Evolutionary conservation across 2,888 invertebrate genomes (phyloP).

Genomic region (Tetragonula carbonaria): DNA sequence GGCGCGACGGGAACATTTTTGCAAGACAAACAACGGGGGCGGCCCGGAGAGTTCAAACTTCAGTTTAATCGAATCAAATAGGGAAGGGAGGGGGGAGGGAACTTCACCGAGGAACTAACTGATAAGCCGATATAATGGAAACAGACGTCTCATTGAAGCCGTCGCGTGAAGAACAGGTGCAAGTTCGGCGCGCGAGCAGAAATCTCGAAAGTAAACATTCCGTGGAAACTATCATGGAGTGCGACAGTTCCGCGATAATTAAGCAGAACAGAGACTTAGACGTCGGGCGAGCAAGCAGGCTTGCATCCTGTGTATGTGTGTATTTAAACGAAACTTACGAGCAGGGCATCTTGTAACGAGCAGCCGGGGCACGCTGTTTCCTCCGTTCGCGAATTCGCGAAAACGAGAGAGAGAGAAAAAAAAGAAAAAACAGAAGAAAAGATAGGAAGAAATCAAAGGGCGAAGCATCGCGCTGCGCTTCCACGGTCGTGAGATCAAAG

Average conservation of each 20-base stretch:
- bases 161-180: background rate
- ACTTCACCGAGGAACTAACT: background rate
- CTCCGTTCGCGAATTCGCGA: background rate
- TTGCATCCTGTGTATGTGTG: background rate
- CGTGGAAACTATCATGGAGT: background rate
- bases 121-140: background rate
- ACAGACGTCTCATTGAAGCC: background rate
- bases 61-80: background rate
- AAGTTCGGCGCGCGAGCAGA: background rate
- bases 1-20: background rate
- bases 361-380: background rate
- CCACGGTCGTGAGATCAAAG: conserved; percentile 30
- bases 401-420: background rate
- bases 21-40: background rate
- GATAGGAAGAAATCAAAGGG: conserved; percentile 15
- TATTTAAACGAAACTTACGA: background rate
- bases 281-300: background rate
- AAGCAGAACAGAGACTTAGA: background rate
- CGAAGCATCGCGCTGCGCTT: conserved; percentile 1
- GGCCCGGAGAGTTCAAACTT: background rate
- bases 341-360: background rate
- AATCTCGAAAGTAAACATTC: background rate
- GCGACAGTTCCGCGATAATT: background rate
- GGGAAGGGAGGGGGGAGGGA: background rate
- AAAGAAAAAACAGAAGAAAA: background rate